Conservation (phyloP, 30 jellyfish, hydroid and myxozoan species). For the Rhopilema esculentum region DNA sequence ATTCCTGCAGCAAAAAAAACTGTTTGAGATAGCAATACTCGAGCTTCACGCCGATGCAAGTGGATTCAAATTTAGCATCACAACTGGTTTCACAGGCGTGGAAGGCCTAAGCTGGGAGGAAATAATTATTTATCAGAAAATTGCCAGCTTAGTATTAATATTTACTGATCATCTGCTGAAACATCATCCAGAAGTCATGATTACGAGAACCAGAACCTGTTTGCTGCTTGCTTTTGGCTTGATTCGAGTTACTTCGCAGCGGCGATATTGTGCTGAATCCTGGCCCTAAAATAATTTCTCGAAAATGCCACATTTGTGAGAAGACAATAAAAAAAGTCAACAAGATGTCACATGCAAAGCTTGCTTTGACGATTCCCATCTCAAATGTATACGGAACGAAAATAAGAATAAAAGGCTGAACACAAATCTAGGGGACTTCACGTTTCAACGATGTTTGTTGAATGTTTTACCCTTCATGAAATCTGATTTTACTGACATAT, state of each 20-base stretch:
- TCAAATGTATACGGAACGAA: constrained; percentile 12
- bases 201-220: constrained; percentile 30
- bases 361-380: constrained; percentile 25
- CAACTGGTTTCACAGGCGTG: constrained; percentile 46
- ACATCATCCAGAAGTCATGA: constrained; percentile 49
- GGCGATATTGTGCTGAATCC: neutral
- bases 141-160: constrained; percentile 38
- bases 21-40: neutral
- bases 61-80: constrained; percentile 18
- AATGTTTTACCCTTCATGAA: constrained; percentile 7
- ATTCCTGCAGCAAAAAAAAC: neutral
- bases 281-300: constrained; percentile 8
- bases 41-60: neutral
- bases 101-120: constrained; percentile 53
- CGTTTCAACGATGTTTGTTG: constrained; percentile 1
- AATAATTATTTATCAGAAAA: constrained; percentile 12
- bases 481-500: constrained; percentile 6
- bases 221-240: constrained; percentile 21
- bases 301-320: constrained; percentile 24
- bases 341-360: constrained; percentile 23
- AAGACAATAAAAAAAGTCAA: constrained; percentile 7
- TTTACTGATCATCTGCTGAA: constrained; percentile 26
- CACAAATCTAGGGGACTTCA: constrained; percentile 4
- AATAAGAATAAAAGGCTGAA: neutral
- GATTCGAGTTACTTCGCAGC: constrained; percentile 1